These are phyloP conservation scores for Laterallus jamaicensis DNA, from an alignment of 2,113 vertebrate genomes.

Conservation along the genomic window DNA sequence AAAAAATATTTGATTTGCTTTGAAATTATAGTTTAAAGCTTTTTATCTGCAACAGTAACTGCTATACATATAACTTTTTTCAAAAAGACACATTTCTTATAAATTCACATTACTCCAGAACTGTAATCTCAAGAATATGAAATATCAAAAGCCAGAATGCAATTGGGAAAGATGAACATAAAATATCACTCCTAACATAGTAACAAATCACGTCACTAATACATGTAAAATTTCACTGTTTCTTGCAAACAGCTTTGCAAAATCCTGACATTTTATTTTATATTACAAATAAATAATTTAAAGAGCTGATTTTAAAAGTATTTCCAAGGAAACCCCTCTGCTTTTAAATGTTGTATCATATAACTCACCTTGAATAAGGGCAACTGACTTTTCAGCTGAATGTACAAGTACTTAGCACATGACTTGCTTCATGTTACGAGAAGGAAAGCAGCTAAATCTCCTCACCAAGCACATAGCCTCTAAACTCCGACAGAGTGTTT, in stretches of 20 bases:
- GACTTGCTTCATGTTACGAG: constrained; percentile 39
- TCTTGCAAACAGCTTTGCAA: not conserved
- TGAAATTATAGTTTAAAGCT: not conserved
- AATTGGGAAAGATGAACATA: not conserved
- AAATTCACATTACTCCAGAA: not conserved
- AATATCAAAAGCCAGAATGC: not conserved
- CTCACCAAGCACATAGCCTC: constrained; percentile 31
- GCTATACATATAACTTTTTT: not conserved
- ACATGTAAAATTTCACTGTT: not conserved
- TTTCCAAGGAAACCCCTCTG: not conserved
- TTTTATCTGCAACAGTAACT: not conserved
- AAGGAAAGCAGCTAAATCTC: constrained; percentile 27
- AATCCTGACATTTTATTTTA: not conserved
- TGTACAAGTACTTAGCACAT: constrained; percentile 26
- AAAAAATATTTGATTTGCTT: not conserved
- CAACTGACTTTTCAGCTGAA: constrained; percentile 32
- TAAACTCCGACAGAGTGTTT: constrained; percentile 47
- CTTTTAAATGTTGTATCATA: not conserved
- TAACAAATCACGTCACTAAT: not conserved
- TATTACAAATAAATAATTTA: not conserved
- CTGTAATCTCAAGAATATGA: not conserved
- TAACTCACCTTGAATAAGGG: constrained; percentile 70
- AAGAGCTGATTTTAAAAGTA: not conserved
- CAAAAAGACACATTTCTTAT: not conserved
- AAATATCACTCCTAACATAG: not conserved